Percentiles rank a stretch among this genome's conserved stretches.
phyloP scores from a whole-genome alignment of 2,113 vertebrate genomes.

The Elephantulus edwardii region DNA sequence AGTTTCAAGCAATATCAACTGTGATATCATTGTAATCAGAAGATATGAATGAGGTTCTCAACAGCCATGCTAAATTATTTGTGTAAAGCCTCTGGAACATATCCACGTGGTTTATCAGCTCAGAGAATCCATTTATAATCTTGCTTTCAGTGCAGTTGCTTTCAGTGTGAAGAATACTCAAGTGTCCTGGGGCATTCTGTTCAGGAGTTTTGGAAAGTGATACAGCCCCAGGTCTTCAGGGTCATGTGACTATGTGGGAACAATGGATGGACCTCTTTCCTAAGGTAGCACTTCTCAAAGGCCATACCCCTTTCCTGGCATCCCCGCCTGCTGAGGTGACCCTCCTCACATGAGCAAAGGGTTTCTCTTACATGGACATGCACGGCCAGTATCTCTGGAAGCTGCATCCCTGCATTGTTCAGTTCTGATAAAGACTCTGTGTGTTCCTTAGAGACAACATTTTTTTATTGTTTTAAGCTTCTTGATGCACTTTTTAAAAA shows the following conservation, averaged over 20 bases:
- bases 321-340: too few relatives aligned
- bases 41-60: neutral
- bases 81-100: neutral
- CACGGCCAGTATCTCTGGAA: neutral
- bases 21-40: neutral
- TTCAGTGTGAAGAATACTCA: neutral
- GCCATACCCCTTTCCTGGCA: neutral
- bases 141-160: neutral
- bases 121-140: neutral
- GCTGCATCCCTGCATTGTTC: neutral
- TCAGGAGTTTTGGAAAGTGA: neutral
- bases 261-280: neutral
- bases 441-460: neutral
- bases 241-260: neutral
- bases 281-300: neutral
- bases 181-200: neutral
- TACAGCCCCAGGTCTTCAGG: neutral
- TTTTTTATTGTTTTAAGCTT: neutral
- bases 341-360: neutral
- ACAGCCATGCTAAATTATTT: neutral
- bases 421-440: neutral
- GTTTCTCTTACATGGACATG: fast-evolving
- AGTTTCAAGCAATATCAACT: neutral
- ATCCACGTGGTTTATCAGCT: neutral
- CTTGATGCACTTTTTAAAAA: too few relatives aligned